A percentile compares a stretch with the other conserved stretches of the same genome.
These are phyloP conservation scores for Monochamus saltuarius DNA, from an alignment of 1,140 invertebrate genomes.

Conservation along the genomic window DNA sequence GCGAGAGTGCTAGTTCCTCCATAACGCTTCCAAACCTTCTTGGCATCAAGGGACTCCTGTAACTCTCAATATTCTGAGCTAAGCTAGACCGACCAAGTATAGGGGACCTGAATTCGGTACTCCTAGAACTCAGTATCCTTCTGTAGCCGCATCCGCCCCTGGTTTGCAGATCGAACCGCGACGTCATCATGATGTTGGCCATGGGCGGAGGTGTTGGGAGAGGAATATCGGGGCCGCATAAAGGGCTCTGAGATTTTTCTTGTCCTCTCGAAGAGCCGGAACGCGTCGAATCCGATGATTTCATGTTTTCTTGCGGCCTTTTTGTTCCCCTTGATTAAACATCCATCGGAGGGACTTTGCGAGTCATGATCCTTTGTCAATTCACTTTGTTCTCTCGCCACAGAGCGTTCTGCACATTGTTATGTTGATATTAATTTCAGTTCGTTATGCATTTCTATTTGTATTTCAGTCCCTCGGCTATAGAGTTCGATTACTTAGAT, in stretches of 20 bases:
- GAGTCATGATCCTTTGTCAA: too few relatives aligned
- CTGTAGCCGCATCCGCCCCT: constrained; percentile 39
- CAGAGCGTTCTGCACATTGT: too few relatives aligned
- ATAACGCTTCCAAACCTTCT: background rate
- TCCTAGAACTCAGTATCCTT: constrained; percentile 38
- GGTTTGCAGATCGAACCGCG: constrained; percentile 40
- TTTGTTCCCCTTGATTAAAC: too few relatives aligned
- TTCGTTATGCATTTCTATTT: too few relatives aligned
- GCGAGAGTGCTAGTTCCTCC: constrained; percentile 30
- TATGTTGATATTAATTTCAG: too few relatives aligned
- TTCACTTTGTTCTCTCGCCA: too few relatives aligned
- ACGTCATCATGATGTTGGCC: constrained; percentile 47
- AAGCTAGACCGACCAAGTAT: constrained; percentile 28
- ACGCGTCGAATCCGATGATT: background rate
- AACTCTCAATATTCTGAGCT: constrained; percentile 6
- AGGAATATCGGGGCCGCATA: constrained; percentile 44
- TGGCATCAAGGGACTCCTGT: constrained; percentile 11
- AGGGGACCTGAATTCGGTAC: constrained; percentile 41
- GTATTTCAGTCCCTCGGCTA: too few relatives aligned
- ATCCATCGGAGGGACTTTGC: too few relatives aligned
- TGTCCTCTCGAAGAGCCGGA: background rate
- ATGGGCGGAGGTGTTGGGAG: constrained; percentile 49
- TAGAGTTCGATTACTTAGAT: too few relatives aligned
- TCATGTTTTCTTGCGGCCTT: background rate
- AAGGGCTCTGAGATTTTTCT: constrained; percentile 23